Evolutionary conservation across 2,797 vertebrate genomes (phyloP), one percentile per base, ranked within the genome.

Genomic region (Phataginus tricuspis): DNA sequence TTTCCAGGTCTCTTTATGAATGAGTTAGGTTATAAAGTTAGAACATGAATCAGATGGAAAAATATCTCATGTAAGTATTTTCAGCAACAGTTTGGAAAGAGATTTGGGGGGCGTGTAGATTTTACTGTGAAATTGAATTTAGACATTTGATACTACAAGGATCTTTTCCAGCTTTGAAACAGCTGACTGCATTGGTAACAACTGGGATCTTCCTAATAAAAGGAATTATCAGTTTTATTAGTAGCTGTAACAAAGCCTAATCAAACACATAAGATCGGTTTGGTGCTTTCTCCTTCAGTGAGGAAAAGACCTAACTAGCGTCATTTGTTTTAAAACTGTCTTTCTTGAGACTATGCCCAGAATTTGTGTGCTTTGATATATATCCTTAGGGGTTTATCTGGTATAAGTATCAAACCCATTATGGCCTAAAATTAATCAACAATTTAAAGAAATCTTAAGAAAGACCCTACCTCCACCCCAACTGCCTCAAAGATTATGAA

Each of bases 231-330:
- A 61, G 51, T 85, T 74, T 86, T 80, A 34, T 61, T 49, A 84
- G 82, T 90, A 94, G 86, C 86, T 87, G 45, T 94, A 37, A 95
- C 89, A 59, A 72, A 95, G 37, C 45, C 91, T 84, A 89, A 55
- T 78, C 72, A 68, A 66, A 94, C 55, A 80, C 14, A 21, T 57
- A 75, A 96, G 83, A 90, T 61, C 51, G 80, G 69, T 61, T 71
- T 61, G 93, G 95, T 96, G 96, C 96, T 97, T 97, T 95, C 74
- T 72, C 87, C 83, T 90, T 64, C 45, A 42, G 57, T 96, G 87
- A 97, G 45, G 79, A 86, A 78, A 91, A 90, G 85, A 79, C n/a
- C 53, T 69, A 82, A 51, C 82, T 92, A 34, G 66, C 25, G 39
- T 93, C 93, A 29, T 19, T 86, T 95, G 45, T 94, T 45, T 45